Conservation (phyloP, 2,888 invertebrate species). For the Phyllotreta striolata region DNA sequence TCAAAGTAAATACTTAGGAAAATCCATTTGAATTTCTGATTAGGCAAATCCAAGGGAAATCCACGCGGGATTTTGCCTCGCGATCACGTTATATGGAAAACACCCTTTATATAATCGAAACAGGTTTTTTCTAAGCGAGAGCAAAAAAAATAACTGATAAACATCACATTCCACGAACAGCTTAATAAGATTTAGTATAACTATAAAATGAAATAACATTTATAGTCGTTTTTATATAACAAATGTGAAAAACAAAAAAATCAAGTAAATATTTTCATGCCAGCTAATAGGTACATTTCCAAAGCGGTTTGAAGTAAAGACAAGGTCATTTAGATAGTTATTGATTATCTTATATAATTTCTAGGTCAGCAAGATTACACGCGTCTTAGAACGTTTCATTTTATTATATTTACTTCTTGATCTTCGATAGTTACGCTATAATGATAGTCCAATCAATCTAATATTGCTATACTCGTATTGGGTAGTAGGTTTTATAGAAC, state of each 20-base stretch:
- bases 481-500: too few species aligned
- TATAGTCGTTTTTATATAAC: conserved; percentile 30
- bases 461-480: too few species aligned
- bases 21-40: background rate
- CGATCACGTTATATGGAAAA: conserved; percentile 17
- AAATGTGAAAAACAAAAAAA: conserved; percentile 31
- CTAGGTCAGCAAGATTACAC: conserved; percentile 49
- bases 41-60: background rate
- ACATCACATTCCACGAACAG: conserved; percentile 23
- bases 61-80: background rate
- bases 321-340: conserved; percentile 49
- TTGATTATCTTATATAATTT: conserved; percentile 50
- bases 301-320: conserved; percentile 38
- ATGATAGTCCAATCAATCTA: too few species aligned
- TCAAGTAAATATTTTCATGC: conserved; percentile 29
- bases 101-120: conserved; percentile 24
- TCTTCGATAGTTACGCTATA: conserved; percentile 27
- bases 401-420: conserved; percentile 33
- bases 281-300: conserved; percentile 25
- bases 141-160: conserved; percentile 12
- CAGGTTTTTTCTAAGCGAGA: conserved; percentile 13
- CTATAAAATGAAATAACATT: conserved; percentile 23
- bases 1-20: background rate
- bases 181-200: conserved; percentile 19
- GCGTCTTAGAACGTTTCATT: conserved; percentile 43